Conservation (phyloP, 2,888 invertebrate genomes). For the Drosophila colorata region DNA sequence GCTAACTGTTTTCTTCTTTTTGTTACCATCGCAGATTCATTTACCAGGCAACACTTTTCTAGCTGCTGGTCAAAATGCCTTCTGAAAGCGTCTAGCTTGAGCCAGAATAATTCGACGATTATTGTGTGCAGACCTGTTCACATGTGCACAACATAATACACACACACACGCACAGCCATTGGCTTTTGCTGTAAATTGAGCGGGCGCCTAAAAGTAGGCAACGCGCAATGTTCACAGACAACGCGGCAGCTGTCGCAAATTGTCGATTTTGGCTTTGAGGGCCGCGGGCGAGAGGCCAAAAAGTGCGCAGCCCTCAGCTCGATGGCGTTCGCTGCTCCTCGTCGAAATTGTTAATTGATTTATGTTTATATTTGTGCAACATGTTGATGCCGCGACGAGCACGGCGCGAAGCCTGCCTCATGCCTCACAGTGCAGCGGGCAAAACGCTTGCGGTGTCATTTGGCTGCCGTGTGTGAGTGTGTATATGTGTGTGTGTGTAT, state of each 20-base stretch:
- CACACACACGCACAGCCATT: background rate
- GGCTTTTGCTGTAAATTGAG: slow-evolving; percentile 19
- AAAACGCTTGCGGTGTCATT: slow-evolving; percentile 73
- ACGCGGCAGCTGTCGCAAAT: slow-evolving; percentile 52
- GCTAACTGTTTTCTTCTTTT: too few relatives aligned
- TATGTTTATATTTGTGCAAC: slow-evolving; percentile 81
- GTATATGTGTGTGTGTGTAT: slow-evolving; percentile 11
- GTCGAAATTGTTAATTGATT: slow-evolving; percentile 77
- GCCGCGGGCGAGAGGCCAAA: slow-evolving; percentile 54
- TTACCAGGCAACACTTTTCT: too few relatives aligned
- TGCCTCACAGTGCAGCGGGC: slow-evolving; percentile 16
- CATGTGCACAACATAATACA: background rate
- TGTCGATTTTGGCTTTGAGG: slow-evolving; percentile 64
- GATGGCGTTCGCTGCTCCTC: slow-evolving; percentile 10
- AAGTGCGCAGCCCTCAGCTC: slow-evolving; percentile 20
- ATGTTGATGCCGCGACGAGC: slow-evolving; percentile 62
- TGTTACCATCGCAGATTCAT: too few relatives aligned
- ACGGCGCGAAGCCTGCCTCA: background rate
- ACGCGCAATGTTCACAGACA: slow-evolving; percentile 33
- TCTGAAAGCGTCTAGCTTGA: too few relatives aligned
- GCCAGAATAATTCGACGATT: too few relatives aligned
- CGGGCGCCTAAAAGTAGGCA: slow-evolving; percentile 68
- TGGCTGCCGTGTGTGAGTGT: slow-evolving; percentile 22
- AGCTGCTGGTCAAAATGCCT: too few relatives aligned
- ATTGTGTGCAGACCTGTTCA: background rate